phyloP scores from a whole-genome alignment of 1,140 invertebrate genomes.

The Zelostemma sp. region DNA sequence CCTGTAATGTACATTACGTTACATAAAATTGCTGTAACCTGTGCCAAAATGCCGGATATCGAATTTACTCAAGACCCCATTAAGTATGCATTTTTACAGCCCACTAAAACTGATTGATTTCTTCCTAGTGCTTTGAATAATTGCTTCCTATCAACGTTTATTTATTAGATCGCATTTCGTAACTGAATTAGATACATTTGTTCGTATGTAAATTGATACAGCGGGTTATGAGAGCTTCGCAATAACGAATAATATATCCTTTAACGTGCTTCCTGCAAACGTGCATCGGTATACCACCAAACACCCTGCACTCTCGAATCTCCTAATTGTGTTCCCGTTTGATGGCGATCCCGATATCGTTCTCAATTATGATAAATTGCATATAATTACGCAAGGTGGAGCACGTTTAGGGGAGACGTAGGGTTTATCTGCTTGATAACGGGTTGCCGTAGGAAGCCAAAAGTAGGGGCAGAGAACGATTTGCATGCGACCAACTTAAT shows the following conservation, averaged over 20 bases:
- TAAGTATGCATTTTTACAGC: no score
- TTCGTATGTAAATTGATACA: conserved; percentile 17
- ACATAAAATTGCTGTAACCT: conserved; percentile 46
- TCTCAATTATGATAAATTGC: conserved; percentile 59
- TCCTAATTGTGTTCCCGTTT: conserved; percentile 43
- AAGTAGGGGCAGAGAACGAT: conserved; percentile 40
- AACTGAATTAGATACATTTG: not conserved
- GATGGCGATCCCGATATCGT: conserved; percentile 46
- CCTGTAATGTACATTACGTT: conserved; percentile 41
- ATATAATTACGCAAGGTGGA: conserved; percentile 49
- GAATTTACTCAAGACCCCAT: no score
- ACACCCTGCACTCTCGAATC: conserved; percentile 31
- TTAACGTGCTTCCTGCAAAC: conserved; percentile 32
- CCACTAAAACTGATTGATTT: no score
- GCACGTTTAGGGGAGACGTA: conserved; percentile 30
- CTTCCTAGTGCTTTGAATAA: no score
- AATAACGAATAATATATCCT: conserved; percentile 25
- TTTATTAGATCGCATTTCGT: no score
- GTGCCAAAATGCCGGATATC: conserved; percentile 10
- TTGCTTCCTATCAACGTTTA: no score
- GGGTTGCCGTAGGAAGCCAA: conserved; percentile 32
- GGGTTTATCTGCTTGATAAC: conserved; percentile 43
- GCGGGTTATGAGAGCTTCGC: conserved; percentile 18
- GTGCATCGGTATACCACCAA: conserved; percentile 31
- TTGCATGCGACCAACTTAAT: conserved; percentile 63